Base-by-base conservation (phyloP, 2,113 vertebrate species). In the Egretta garzetta region DNA sequence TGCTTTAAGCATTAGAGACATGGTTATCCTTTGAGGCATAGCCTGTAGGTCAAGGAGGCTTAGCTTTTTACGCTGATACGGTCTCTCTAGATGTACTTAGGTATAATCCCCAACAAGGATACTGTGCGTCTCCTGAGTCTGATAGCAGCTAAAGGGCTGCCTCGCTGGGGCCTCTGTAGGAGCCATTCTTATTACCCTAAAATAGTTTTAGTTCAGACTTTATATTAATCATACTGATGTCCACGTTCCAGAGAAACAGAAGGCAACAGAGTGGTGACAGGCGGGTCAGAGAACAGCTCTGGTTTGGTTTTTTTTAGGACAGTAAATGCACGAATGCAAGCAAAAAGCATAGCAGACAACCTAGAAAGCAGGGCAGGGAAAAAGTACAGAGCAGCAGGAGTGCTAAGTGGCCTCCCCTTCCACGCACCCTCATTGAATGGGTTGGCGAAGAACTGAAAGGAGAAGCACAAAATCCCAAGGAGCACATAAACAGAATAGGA, bases 11-110 rank as follows among this genome's bases (percentile, higher is more conserved):
- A 80, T 71, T 73, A 88, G 59, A 59, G 64, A 47, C 75, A 27
- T 10, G 59, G 71, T 80, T 80, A 93, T 83, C 53, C 90, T 95
- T 90, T 93, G 75, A 93, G 93, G 75, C 77, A 35, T 63, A 91
- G 67, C 79, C 90, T 90, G 79, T 37, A 90, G 95, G 80, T 91
- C 84, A 87, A 75, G 95, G 73, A 94, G 87, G 96, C 94, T 95
- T 91, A 95, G 52, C 45, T 93, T 82, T 94, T 88, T 27, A 75
- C 22, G 22, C 87, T 49, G 89, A 96, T 91, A 85, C 0, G 3
- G 84, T 82, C 87, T 87, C 87, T 95, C 77, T 80, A 93, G 89
- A 58, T 85, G 81, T 37, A 63, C 74, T 95, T 93, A 87, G 49
- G 47, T 19, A 32, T 95, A 96, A 97, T 93, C 84, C 89, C 30